Evolutionary conservation across 2,113 vertebrate species (phyloP).

Genomic region (Cacatua alba): DNA sequence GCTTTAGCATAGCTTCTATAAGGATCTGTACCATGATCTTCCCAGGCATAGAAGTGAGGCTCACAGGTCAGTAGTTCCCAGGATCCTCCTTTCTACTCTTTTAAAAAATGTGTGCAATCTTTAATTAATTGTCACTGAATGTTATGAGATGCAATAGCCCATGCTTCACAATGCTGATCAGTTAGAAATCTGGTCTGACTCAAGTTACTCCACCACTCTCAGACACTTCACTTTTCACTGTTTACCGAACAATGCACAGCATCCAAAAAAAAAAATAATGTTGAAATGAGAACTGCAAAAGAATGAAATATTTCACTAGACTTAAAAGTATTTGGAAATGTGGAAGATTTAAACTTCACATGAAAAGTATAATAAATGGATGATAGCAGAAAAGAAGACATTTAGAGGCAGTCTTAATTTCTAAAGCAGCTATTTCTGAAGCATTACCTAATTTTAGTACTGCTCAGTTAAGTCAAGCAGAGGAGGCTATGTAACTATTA

Average conservation of each 20-base stretch:
- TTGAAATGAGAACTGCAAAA: not conserved
- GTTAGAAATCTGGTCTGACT: not conserved
- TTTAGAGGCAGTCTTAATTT: not conserved
- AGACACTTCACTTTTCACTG: not conserved
- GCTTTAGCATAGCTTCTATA: not conserved
- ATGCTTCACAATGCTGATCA: not conserved
- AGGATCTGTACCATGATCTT: not conserved
- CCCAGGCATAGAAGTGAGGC: not conserved
- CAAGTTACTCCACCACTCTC: not conserved
- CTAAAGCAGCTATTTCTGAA: conserved; percentile 39
- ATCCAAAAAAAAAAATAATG: not conserved
- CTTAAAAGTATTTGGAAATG: not conserved
- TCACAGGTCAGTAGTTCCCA: not conserved
- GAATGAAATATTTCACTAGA: not conserved
- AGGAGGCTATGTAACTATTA: not conserved
- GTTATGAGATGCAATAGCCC: not conserved
- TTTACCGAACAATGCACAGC: not conserved
- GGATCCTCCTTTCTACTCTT: not conserved
- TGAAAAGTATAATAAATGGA: not conserved
- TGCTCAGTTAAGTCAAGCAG: conserved; percentile 37
- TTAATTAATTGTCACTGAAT: not conserved
- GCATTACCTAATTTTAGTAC: conserved; percentile 30
- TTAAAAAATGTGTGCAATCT: not conserved
- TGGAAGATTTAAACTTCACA: not conserved
- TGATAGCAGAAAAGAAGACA: not conserved